Evolutionary conservation across 2,888 invertebrate genomes (phyloP).

Genomic region (Cylloceria caligata): DNA sequence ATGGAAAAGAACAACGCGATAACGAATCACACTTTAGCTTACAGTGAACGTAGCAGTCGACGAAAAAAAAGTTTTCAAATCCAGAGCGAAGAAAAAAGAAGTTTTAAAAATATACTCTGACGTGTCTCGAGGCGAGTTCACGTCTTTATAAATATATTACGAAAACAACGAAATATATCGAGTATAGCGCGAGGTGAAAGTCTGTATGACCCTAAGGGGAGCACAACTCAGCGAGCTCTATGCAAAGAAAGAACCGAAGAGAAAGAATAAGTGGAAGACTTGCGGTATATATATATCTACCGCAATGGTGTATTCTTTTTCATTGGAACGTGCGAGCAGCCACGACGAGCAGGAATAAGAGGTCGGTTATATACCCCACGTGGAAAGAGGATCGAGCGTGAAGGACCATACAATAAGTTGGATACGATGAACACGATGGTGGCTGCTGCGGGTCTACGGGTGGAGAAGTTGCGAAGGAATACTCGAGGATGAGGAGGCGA

Average conservation of each 20-base stretch:
- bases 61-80: not conserved
- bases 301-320: conserved; percentile 23
- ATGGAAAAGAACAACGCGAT: too few relatives aligned
- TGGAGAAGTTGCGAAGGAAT: conserved; percentile 61
- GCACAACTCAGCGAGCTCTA: conserved; percentile 25
- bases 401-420: conserved; percentile 69
- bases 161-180: conserved; percentile 51
- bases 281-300: conserved; percentile 35
- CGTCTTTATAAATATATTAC: conserved; percentile 18
- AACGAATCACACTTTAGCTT: too few relatives aligned
- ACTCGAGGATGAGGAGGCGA: conserved; percentile 56
- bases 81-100: not conserved
- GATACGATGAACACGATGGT: conserved; percentile 72
- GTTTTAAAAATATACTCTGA: not conserved
- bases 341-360: conserved; percentile 49
- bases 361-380: conserved; percentile 28
- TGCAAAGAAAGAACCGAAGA: conserved; percentile 34
- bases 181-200: conserved; percentile 50
- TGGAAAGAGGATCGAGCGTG: conserved; percentile 71
- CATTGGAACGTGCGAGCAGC: conserved; percentile 52
- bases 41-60: too few relatives aligned
- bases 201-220: conserved; percentile 50
- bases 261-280: conserved; percentile 25
- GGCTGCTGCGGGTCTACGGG: conserved; percentile 23
- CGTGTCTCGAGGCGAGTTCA: not conserved